Evolutionary conservation across 2,113 vertebrate genomes (phyloP), one percentile per base, ranked within the genome.

Genomic region (Dipodomys merriami): DNA sequence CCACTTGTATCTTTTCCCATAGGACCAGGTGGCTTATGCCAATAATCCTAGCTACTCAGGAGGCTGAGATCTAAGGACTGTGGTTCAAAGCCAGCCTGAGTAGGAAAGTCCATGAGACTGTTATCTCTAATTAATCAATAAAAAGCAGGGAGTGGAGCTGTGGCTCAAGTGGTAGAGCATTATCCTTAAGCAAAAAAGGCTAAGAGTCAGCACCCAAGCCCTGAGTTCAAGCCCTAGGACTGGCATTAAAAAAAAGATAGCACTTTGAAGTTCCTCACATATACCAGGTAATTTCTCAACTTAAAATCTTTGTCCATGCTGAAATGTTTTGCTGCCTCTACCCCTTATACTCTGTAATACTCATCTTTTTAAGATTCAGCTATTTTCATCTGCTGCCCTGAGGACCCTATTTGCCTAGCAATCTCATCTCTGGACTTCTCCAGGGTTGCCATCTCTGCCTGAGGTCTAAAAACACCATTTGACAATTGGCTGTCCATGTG

Each of bases 241-340:
- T 49, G 49, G 49, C 49, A 49, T 49, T 49, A 11, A 49, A 49
- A 49, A 49, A 49, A 49, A 49, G 12, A 86, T 44, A 33, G 30
- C 23, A 94, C 20, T 76, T 86, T 49, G 27, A 27, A 80, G 35
- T 39, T 90, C 30, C 13, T 62, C 57, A 71, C 16, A 22, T 30
- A 92, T 29, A 90, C 53, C 33, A 92, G 62, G 12, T 74, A 90
- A 95, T 81, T 82, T 90, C 68, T 90, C 53, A 94, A 77, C n/a
- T 33, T 93, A 84, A 49, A 90, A 57, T 33, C 62, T 87, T 53
- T 83, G 67, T 9, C 87, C 19, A 82, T 49, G 57, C 53, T 89
- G 39, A 22, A 89, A 92, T 94, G 13, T 19, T 73, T 90, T 91
- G 62, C 30, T 88, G 30, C 18, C 39, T 25, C 35, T 7, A 74